A percentile compares a stretch with the other conserved stretches of the same genome.
Evolutionary conservation across 2,888 invertebrate species (phyloP).

Genomic region (Clostera curtula): DNA sequence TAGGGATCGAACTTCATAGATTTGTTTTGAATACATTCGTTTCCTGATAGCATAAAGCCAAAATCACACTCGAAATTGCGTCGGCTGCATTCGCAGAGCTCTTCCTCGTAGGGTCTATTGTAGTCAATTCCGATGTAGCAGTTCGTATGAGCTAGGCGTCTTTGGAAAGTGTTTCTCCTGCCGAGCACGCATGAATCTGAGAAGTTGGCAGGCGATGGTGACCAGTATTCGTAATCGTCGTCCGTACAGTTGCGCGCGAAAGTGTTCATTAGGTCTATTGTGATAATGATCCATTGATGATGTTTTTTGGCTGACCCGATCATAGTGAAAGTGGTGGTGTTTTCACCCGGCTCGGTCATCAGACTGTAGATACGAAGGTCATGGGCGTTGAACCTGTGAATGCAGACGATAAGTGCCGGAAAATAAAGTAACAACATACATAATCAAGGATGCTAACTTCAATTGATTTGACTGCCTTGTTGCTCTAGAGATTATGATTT

Average conservation of each 20-base stretch:
- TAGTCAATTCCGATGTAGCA: slow-evolving; percentile 89
- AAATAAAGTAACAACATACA: too few relatives aligned
- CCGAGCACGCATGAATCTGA: slow-evolving; percentile 85
- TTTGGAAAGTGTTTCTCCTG: slow-evolving; percentile 82
- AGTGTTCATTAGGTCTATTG: slow-evolving; percentile 75
- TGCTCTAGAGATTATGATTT: too few relatives aligned
- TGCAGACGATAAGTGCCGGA: slow-evolving; percentile 7
- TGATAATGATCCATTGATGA: slow-evolving; percentile 93
- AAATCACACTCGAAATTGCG: slow-evolving; percentile 91
- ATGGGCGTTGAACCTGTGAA: slow-evolving; percentile 78
- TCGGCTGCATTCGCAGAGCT: slow-evolving; percentile 85
- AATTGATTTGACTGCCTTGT: too few relatives aligned
- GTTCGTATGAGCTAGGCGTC: slow-evolving; percentile 81
- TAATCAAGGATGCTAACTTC: too few relatives aligned
- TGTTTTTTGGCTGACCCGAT: slow-evolving; percentile 87
- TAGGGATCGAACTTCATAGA: slow-evolving; percentile 78
- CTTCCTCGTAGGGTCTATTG: slow-evolving; percentile 79
- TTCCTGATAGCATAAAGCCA: slow-evolving; percentile 79
- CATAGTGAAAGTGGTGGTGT: slow-evolving; percentile 92
- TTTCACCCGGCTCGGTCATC: slow-evolving; percentile 96
- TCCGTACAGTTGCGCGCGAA: slow-evolving; percentile 77
- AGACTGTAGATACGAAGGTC: slow-evolving; percentile 90
- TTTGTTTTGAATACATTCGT: slow-evolving; percentile 80
- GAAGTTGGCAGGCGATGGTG: slow-evolving; percentile 79
- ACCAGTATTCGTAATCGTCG: slow-evolving; percentile 92